Evolutionary conservation across 1,140 invertebrate species (phyloP), one percentile per base, ranked within the genome.

Genomic region (Pseudomyrmex pallidus): DNA sequence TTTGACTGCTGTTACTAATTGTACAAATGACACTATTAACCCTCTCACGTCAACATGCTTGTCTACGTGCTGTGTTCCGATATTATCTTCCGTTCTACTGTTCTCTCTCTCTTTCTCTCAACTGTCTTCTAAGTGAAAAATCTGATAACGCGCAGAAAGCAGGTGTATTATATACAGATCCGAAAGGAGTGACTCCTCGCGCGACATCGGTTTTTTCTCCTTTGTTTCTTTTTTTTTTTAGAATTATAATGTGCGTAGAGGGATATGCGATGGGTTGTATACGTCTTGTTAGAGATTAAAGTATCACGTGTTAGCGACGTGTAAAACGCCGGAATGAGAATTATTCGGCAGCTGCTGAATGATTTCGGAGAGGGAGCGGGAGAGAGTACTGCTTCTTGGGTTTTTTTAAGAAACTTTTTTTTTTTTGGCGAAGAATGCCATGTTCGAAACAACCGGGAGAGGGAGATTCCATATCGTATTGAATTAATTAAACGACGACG

Each of bases 241-340:
- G 5, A 9, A 22, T 48, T 68, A 52, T 48, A 48, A 74, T 74
- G 13, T 56, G 4, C 56, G 20, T 7, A 46, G 48, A 83, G 35
- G 72, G 85, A 62, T 87, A 70, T 82, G 80, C 56, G 48, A 15
- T 84, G 74, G 74, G 35, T 73, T 63, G 12, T 70, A 20, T 17
- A 12, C 17, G 52, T 12, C 76, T 88, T 56, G 70, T 85, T 85
- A 82, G 80, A 76, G 77, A 54, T 82, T 85, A 67, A 85, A 63
- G 63, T 73, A 87, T 84, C 82, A 80, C 52, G 85, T 63, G 83
- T 84, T 88, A 88, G 56, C 35, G 35, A 35, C 50, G 61, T 17
- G 70, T 82, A 70, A 74, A 87, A 84, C 48, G 74, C 25, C 50
- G 64, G 74, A 87, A 88, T 85, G 86, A 61, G 72, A 86, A 88